Percentiles rank a stretch among this genome's conserved stretches.
Conservation (phyloP, 2,797 vertebrate species). For the Clamator glandarius region DNA sequence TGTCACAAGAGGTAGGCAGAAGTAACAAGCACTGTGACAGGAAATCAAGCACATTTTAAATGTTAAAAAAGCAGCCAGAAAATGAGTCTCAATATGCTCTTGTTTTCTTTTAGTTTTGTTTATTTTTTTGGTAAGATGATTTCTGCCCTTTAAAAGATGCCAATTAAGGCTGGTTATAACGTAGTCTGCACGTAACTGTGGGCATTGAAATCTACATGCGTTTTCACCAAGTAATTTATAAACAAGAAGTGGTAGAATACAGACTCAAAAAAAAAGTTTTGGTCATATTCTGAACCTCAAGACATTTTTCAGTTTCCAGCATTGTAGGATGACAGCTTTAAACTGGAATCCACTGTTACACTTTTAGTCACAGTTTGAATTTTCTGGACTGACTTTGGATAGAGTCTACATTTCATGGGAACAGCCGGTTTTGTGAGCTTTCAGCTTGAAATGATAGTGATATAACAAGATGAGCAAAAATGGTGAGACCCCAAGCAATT, state of each 20-base stretch:
- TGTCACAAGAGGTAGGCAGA: constrained; percentile 72
- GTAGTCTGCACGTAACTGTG: constrained; percentile 44
- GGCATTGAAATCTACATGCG: constrained; percentile 38
- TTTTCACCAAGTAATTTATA: constrained; percentile 48
- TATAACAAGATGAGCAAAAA: constrained; percentile 68
- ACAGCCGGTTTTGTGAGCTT: constrained; percentile 35
- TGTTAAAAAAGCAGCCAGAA: constrained; percentile 64
- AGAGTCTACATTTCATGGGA: neutral
- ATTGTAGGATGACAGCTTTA: constrained; percentile 29
- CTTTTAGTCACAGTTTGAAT: constrained; percentile 46
- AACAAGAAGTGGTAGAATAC: constrained; percentile 42
- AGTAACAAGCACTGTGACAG: constrained; percentile 67
- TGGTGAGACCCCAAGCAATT: constrained; percentile 66
- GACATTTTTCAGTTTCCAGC: neutral
- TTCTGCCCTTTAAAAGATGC: constrained; percentile 63
- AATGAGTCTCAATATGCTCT: constrained; percentile 49
- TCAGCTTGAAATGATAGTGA: constrained; percentile 60
- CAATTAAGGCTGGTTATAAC: constrained; percentile 43
- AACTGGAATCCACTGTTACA: constrained; percentile 16
- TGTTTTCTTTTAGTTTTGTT: constrained; percentile 65
- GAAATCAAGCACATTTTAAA: constrained; percentile 69
- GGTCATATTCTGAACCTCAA: constrained; percentile 22
- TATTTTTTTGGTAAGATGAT: constrained; percentile 64
- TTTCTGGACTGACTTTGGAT: constrained; percentile 46
- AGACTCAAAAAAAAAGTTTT: neutral